Evolutionary conservation across 1,140 invertebrate species (phyloP).

Genomic region (Drosophila santomea): DNA sequence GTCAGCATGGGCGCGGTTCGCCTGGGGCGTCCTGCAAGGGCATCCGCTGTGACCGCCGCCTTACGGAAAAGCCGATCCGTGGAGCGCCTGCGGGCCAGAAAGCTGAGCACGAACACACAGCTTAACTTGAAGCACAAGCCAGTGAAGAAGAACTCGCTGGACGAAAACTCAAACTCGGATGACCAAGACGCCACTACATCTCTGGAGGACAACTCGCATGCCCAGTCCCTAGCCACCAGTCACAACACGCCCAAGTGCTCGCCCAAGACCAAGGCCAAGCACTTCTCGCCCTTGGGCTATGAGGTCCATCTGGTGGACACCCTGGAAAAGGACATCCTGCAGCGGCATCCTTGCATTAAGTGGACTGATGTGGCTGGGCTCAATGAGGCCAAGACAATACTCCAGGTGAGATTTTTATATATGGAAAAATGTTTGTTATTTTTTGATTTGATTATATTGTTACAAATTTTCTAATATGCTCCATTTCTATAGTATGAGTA

Average conservation of each 20-base stretch:
- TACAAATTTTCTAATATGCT: too few relatives aligned
- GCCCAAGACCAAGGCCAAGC: slow-evolving; percentile 86
- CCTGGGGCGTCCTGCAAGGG: slow-evolving; percentile 59
- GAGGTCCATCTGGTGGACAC: slow-evolving; percentile 93
- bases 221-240: slow-evolving; percentile 62
- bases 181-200: slow-evolving; percentile 83
- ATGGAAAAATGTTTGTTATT: too few relatives aligned
- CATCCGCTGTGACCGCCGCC: slow-evolving; percentile 60
- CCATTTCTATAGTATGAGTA: too few relatives aligned
- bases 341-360: slow-evolving; percentile 97
- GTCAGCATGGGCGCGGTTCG: slow-evolving; percentile 52
- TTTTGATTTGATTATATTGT: too few relatives aligned
- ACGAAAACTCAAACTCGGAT: slow-evolving; percentile 83
- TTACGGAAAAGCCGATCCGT: slow-evolving; percentile 86
- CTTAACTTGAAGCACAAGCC: slow-evolving; percentile 71
- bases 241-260: slow-evolving; percentile 73
- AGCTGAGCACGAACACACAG: slow-evolving; percentile 70
- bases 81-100: slow-evolving; percentile 85
- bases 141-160: slow-evolving; percentile 78
- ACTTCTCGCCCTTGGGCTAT: slow-evolving; percentile 90
- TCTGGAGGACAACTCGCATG: slow-evolving; percentile 79
- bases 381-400: slow-evolving; percentile 95
- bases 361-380: slow-evolving; percentile 99
- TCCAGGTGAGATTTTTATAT: slow-evolving; percentile 84
- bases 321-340: slow-evolving; percentile 97